These are phyloP conservation scores for Lycia hirtaria DNA, from an alignment of 2,888 invertebrate species.

Conservation along the genomic window DNA sequence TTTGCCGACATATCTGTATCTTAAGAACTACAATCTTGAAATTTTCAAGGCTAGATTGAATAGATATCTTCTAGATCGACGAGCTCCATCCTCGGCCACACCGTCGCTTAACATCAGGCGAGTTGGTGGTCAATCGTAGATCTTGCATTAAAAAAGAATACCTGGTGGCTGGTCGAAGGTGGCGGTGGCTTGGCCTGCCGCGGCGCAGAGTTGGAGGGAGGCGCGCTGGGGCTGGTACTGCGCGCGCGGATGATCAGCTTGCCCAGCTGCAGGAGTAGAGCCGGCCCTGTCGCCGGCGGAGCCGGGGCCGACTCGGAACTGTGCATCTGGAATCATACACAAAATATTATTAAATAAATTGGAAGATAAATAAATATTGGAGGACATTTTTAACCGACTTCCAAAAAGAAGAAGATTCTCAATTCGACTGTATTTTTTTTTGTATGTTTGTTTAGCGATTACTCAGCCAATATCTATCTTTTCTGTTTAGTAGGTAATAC, in stretches of 20 bases:
- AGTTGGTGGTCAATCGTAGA: too few species aligned
- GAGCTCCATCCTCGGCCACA: neutral
- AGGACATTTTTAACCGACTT: too few species aligned
- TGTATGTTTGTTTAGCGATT: too few species aligned
- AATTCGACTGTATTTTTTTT: too few species aligned
- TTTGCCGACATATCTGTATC: too few species aligned
- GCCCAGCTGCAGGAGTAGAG: constrained; percentile 86
- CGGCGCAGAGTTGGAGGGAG: constrained; percentile 48
- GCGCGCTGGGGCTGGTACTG: constrained; percentile 76
- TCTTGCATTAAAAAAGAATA: constrained; percentile 11
- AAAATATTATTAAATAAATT: neutral
- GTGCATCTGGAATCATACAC: constrained; percentile 72
- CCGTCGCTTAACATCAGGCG: too few species aligned
- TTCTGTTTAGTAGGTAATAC: too few species aligned
- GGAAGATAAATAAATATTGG: neutral
- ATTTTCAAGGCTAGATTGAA: too few species aligned
- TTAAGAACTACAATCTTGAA: too few species aligned
- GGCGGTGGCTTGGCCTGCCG: constrained; percentile 22
- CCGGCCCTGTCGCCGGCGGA: constrained; percentile 70
- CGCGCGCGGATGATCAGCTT: constrained; percentile 87
- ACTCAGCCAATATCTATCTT: too few species aligned
- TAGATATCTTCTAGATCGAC: too few species aligned
- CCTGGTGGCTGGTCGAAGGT: constrained; percentile 45
- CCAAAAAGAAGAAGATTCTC: too few species aligned
- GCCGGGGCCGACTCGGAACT: constrained; percentile 71